Evolutionary conservation across 2,888 invertebrate species (phyloP).

Genomic region (Palloptera scutellata): DNA sequence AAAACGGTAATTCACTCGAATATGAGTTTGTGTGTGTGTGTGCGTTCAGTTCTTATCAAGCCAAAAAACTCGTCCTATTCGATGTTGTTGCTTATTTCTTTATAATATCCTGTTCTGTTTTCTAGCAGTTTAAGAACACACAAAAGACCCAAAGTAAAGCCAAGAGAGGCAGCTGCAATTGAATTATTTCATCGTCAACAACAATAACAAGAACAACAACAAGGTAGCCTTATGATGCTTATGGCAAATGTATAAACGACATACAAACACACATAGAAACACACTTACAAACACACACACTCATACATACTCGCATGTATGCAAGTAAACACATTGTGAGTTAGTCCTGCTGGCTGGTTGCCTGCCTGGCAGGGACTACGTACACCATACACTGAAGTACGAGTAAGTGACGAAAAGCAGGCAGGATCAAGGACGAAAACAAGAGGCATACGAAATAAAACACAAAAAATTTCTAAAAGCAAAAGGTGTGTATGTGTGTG

Average conservation of each 20-base stretch:
- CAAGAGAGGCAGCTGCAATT: slow-evolving; percentile 59
- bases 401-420: slow-evolving; percentile 1
- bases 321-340: too few species aligned
- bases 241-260: slow-evolving; percentile 16
- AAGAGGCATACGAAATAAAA: background rate
- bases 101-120: slow-evolving; percentile 26
- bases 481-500: too few species aligned
- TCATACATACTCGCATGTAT: background rate
- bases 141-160: slow-evolving; percentile 43
- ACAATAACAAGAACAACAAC: slow-evolving; percentile 2
- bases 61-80: slow-evolving; percentile 3
- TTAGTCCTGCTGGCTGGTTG: too few species aligned
- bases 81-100: slow-evolving; percentile 18
- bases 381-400: background rate
- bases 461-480: background rate
- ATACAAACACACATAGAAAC: slow-evolving; percentile 30
- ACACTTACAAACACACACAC: slow-evolving; percentile 37
- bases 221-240: slow-evolving; percentile 33
- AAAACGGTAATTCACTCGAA: slow-evolving; percentile 1
- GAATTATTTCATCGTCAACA: slow-evolving; percentile 45
- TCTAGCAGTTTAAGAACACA: slow-evolving; percentile 14
- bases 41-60: slow-evolving; percentile 1
- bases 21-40: background rate
- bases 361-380: too few species aligned
- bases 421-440: background rate